Percentiles rank a stretch among this genome's conserved stretches.
Evolutionary conservation across 2,888 invertebrate genomes (phyloP).

Genomic region (Lasioglossum leucozonium): DNA sequence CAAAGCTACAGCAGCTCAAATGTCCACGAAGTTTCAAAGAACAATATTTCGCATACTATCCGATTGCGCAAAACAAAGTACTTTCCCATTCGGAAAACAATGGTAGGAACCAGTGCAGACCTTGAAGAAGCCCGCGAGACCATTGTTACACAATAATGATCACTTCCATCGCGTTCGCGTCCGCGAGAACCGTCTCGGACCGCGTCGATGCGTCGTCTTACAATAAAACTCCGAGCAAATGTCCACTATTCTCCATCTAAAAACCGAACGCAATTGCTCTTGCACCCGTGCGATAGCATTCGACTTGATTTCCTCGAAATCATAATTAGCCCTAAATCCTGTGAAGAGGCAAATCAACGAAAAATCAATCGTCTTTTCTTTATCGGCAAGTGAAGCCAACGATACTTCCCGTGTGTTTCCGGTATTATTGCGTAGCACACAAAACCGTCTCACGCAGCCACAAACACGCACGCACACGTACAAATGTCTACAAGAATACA

Average conservation of each 20-base stretch:
- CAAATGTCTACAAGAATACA: conserved; percentile 4
- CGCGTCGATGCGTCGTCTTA: conserved; percentile 74
- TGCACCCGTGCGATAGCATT: neutral
- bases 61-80: neutral
- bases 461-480: conserved; percentile 4
- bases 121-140: neutral
- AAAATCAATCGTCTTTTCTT: neutral
- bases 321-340: neutral
- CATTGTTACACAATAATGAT: neutral
- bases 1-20: neutral
- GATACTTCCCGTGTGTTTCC: neutral
- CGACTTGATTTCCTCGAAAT: neutral
- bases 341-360: neutral
- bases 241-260: neutral
- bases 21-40: neutral
- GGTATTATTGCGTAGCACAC: neutral
- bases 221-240: conserved; percentile 49
- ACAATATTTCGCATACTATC: neutral
- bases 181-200: conserved; percentile 48
- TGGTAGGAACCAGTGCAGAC: neutral
- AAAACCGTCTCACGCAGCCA: conserved; percentile 3
- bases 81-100: neutral
- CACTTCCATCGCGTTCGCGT: conserved; percentile 51
- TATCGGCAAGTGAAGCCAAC: neutral
- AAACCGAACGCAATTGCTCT: neutral